phyloP scores from a whole-genome alignment of 1,140 invertebrate species.

The Arion vulgaris region DNA sequence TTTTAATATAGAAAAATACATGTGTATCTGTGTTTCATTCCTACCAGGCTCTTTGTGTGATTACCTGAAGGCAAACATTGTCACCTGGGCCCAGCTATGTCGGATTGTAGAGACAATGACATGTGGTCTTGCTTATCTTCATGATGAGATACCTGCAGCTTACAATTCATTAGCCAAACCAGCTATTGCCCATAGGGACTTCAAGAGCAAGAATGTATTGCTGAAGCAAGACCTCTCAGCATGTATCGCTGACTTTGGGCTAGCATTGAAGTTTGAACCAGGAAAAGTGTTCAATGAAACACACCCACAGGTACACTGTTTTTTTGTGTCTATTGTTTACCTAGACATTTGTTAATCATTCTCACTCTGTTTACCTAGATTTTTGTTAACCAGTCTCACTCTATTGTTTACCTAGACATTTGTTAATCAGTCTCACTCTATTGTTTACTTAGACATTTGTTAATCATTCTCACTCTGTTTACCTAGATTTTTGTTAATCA shows the following conservation, averaged over 20 bases:
- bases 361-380: too few relatives aligned
- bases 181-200: slow-evolving; percentile 95
- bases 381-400: too few relatives aligned
- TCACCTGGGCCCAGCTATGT: slow-evolving; percentile 90
- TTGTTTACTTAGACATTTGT: too few relatives aligned
- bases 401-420: too few relatives aligned
- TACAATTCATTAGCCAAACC: slow-evolving; percentile 79
- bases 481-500: too few relatives aligned
- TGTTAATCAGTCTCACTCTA: too few relatives aligned
- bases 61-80: slow-evolving; percentile 91
- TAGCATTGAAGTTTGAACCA: slow-evolving; percentile 93
- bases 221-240: slow-evolving; percentile 92
- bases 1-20: too few relatives aligned
- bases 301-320: slow-evolving; percentile 90
- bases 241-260: slow-evolving; percentile 97
- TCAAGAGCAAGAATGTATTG: slow-evolving; percentile 98
- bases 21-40: not conserved
- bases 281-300: slow-evolving; percentile 83
- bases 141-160: slow-evolving; percentile 86
- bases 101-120: slow-evolving; percentile 91
- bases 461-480: too few relatives aligned
- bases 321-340: too few relatives aligned
- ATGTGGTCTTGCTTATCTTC: slow-evolving; percentile 90
- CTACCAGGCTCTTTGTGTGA: slow-evolving; percentile 89
- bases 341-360: too few relatives aligned